Percentiles rank a stretch among this genome's conserved stretches.
phyloP scores from a whole-genome alignment of 2,797 vertebrate genomes.

The Vultur gryphus region DNA sequence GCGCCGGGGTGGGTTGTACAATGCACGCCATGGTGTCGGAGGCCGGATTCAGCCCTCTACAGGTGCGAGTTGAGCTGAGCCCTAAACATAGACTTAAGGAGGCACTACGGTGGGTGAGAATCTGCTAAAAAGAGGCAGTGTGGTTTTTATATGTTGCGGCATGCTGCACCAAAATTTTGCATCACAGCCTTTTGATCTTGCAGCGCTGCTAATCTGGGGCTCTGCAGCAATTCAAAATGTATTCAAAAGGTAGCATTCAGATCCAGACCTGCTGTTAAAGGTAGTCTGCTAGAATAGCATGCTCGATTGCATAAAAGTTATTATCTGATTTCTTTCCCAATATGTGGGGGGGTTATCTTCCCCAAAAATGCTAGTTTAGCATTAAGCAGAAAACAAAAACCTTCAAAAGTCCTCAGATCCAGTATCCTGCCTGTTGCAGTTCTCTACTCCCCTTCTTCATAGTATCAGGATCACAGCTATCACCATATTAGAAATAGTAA shows the following conservation, averaged over 20 bases:
- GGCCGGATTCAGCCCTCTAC: not conserved
- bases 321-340: not conserved
- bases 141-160: slow-evolving; percentile 17
- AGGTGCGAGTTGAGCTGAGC: not conserved
- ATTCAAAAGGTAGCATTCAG: not conserved
- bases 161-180: slow-evolving; percentile 24
- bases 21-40: rapidly evolving
- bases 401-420: not conserved
- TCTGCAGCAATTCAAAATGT: not conserved
- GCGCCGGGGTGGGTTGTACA: rapidly evolving
- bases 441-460: not conserved
- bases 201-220: not conserved
- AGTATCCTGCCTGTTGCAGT: not conserved
- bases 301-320: not conserved
- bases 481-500: not conserved
- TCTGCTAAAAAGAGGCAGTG: not conserved
- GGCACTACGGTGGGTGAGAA: not conserved
- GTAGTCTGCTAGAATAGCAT: not conserved
- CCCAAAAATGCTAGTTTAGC: not conserved
- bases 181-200: slow-evolving; percentile 41
- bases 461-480: not conserved
- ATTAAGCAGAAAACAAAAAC: not conserved
- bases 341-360: not conserved
- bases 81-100: not conserved
- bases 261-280: slow-evolving; percentile 12